Evolutionary conservation across 2,113 vertebrate genomes (phyloP).

Genomic region (Calyptomena viridis): DNA sequence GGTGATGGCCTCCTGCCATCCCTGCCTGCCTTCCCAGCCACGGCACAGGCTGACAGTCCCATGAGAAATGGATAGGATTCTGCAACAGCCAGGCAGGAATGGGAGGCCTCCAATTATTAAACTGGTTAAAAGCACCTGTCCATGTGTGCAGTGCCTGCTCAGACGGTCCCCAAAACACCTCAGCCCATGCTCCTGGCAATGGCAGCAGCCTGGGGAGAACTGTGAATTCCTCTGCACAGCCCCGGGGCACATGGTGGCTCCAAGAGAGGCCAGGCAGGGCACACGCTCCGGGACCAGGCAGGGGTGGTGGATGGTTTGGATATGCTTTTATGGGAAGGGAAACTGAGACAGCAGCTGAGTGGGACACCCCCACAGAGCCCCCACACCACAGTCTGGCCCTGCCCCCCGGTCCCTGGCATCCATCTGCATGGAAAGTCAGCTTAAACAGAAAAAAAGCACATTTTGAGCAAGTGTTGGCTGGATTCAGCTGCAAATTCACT

Average conservation of each 20-base stretch:
- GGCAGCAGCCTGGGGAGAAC: background rate
- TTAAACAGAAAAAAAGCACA: background rate
- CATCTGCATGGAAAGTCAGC: background rate
- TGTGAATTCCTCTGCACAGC: background rate
- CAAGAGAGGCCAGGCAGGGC: background rate
- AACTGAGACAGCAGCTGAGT: background rate
- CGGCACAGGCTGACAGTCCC: background rate
- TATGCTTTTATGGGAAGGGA: rapidly evolving
- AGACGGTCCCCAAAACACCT: background rate
- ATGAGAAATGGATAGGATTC: background rate
- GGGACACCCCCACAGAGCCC: rapidly evolving
- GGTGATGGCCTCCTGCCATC: background rate
- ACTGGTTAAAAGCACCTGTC: background rate
- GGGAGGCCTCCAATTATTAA: background rate
- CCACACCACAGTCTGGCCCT: rapidly evolving
- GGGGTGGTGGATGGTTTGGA: background rate
- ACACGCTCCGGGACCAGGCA: rapidly evolving
- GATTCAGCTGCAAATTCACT: background rate
- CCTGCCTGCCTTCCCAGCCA: background rate
- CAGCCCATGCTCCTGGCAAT: background rate
- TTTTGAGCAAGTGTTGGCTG: background rate
- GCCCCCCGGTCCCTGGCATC: background rate
- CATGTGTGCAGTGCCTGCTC: rapidly evolving
- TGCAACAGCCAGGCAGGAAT: background rate
- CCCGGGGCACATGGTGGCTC: background rate